These are phyloP conservation scores for Zhuqinia jingwanae DNA, from an alignment of 2,888 invertebrate genomes.

Conservation along the genomic window DNA sequence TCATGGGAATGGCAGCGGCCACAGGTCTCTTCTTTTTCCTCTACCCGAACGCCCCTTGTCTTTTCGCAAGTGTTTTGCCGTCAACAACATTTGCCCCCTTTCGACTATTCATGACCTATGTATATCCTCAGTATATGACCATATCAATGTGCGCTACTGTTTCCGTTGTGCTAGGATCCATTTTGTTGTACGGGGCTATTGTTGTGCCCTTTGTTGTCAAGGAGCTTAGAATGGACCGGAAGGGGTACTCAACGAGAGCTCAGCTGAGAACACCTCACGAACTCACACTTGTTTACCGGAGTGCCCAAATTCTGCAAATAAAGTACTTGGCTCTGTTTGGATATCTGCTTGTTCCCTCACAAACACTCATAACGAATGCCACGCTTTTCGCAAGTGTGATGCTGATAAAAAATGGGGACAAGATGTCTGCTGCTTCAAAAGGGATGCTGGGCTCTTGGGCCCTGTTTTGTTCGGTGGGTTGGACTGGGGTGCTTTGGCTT, in stretches of 20 bases:
- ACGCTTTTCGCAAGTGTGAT: slow-evolving; percentile 6
- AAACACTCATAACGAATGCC: not conserved
- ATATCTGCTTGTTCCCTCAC: slow-evolving; percentile 20
- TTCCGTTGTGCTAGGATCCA: not conserved
- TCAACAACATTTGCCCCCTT: not conserved
- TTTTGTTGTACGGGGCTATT: not conserved
- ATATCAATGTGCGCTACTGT: not conserved
- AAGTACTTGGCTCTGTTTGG: not conserved
- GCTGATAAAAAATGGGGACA: slow-evolving; percentile 10
- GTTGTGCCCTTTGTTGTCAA: slow-evolving; percentile 25
- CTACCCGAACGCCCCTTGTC: not conserved
- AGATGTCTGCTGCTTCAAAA: not conserved
- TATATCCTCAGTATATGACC: not conserved
- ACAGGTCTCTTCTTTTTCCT: not conserved
- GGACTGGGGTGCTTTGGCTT: not conserved
- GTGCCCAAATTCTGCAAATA: not conserved
- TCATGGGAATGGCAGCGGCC: not conserved
- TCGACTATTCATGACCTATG: slow-evolving; percentile 3
- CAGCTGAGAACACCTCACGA: not conserved
- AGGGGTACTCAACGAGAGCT: not conserved
- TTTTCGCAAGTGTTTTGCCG: not conserved
- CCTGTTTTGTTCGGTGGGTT: not conserved
- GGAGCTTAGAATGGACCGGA: slow-evolving; percentile 24
- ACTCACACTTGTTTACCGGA: not conserved
- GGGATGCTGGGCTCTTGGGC: not conserved